Evolutionary conservation across 2,888 invertebrate genomes (phyloP), one percentile per base, ranked within the genome.

Genomic region (Margaritifera margaritifera): DNA sequence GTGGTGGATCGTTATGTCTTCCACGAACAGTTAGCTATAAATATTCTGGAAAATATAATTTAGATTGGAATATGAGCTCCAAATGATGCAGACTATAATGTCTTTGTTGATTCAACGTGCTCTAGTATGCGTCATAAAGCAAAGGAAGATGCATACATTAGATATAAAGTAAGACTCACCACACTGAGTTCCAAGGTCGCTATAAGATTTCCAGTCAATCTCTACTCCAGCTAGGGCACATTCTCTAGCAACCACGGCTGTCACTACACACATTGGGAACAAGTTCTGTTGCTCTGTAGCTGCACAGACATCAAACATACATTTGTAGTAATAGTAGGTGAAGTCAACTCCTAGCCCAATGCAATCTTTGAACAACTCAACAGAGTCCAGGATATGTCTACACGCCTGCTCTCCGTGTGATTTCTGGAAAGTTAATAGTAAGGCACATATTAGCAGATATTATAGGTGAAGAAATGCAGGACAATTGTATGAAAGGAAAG

Each of bases 211-310:
- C 78, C 76, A 79, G 59, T 76, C 68, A 22, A 79, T 58, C 4
- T 55, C 50, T 11, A 65, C 72, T 15, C 77, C 79, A 19, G 66
- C 60, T 19, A 77, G 68, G 5, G 76, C 69, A 42, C 79, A 79
- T 22, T 73, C 70, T 22, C 77, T 67, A 31, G 79, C 73, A 18
- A 77, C 74, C 1, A 77, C 79, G 2, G 79, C 66, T n/a, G 75
- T 56, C 19, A 77, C 70, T 62, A 75, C 65, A 62, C 79, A 79
- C 2, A 75, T 66, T 5, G 76, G 73, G 1, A 66, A 66, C 19
- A 61, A 68, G 56, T 68, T 57, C 42, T 60, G 56, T 19, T 69
- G 66, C 4, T 68, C 59, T 20, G 53, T 65, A 18, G 75, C 67
- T 15, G 71, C 69, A 53, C 68, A 75, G 19, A 69, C 69, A 64